Evolutionary conservation across 2,888 invertebrate species (phyloP), one percentile per base, ranked within the genome.

Genomic region (Digitonthophagus gazella): DNA sequence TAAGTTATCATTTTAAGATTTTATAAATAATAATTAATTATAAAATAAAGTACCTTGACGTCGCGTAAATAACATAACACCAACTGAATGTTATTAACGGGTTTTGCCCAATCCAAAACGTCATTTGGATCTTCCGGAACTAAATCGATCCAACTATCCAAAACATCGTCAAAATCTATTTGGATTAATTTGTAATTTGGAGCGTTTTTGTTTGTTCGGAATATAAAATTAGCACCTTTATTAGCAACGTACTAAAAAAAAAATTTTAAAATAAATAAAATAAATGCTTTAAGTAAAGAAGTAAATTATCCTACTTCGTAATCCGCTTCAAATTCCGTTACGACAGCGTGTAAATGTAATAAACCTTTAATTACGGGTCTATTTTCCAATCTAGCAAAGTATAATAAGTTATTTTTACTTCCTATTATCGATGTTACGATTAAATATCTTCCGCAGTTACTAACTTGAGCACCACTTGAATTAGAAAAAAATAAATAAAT

Each of bases 131-230:
- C 90, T 82, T 98, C 96, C 18, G 90, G 85, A 74, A 98, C 87
- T 15, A 98, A 85, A 1, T 91, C 92, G 22, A 83, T 83, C 97
- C 98, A 98, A 74, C 93, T 89, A 68, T 90, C 89, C 0, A 84
- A 84, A 5, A 90, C 90, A 78, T 91, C 86, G 71, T 88, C 82
- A 69, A 95, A 87, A 82, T 96, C 92, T 74, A 98, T 94, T 74
- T 88, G 87, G 78, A 98, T 89, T 57, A 98, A 86, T 72, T 92
- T 90, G 84, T 96, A 97, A 83, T 96, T 96, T 3, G 97, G 94
- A 0, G 98, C 94, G 82, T 95, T 88, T 83, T 94, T 93, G 83
- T 98, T 98, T 16, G 98, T 98, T 61, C 93, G 90, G 82, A 98
- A 93, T 78, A 93, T 89, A 73, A 92, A 91, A 75, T 91, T 87